Evolutionary conservation across 2,797 vertebrate species (phyloP), one percentile per base, ranked within the genome.

Genomic region (Triplophysa yarkandensis): DNA sequence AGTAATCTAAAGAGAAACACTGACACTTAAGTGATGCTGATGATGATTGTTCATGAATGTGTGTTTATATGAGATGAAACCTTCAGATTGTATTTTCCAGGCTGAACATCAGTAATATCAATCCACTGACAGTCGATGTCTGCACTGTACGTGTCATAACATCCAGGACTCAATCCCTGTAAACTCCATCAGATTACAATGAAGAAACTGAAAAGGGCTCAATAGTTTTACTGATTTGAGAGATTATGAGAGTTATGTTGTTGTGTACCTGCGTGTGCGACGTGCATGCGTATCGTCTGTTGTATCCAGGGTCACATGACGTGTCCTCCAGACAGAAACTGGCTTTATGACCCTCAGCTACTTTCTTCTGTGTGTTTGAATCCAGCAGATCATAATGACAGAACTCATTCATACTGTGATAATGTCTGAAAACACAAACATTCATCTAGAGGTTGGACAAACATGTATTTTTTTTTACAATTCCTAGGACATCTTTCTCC

Each of bases 101-200:
- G 96, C 61, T 93, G 86, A 57, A 99, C 94, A 58, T 99, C 97
- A 21, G 96, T 99, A 85, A 99, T 96, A 84, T 98, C 97, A 85
- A 98, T 97, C 97, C 97, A 98, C 68, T 98, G 97, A 83, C 96
- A 98, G 87, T 98, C 97, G 79, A 98, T 98, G 83, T 98, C 96
- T 46, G 96, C 96, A 27, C 93, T 97, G 81, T 99, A 99, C 14
- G 95, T 98, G 85, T 99, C 97, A 0, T 98, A 98, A 65, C 97
- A 99, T 46, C 97, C 97, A 28, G 97, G 96, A 84, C 96, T 98
- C 89, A 98, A 82, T 68, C 97, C 97, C 97, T 98, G 77, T 70
- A 83, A 77, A 60, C 41, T 57, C 7, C 14, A 46, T 19, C 34
- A 52, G 46, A 28, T 7, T 36, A 9, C 5, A 16, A 27, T 34